phyloP scores from a whole-genome alignment of 2,888 invertebrate genomes.

The Sarcophaga variegata region DNA sequence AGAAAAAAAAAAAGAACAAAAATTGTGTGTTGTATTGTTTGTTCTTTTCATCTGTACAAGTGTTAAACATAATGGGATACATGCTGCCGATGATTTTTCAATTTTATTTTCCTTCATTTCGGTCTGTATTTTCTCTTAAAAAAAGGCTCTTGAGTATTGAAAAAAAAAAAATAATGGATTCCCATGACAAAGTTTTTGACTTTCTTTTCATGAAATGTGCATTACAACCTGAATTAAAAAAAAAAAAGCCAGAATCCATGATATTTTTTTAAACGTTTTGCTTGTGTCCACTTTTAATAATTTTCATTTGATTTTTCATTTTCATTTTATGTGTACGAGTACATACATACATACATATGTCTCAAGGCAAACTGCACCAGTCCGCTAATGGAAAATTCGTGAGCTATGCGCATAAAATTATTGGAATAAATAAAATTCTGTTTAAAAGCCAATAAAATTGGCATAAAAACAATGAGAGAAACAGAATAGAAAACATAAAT shows the following conservation, averaged over 20 bases:
- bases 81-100: slow-evolving; percentile 52
- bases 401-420: too few species aligned
- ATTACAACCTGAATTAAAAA: neutral
- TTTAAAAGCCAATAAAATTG: too few species aligned
- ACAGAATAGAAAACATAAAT: too few species aligned
- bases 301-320: slow-evolving; percentile 46
- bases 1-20: too few species aligned
- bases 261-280: too few species aligned
- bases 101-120: neutral
- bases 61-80: slow-evolving; percentile 65
- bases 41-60: slow-evolving; percentile 46
- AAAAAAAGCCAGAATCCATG: neutral
- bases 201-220: neutral
- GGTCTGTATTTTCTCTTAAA: slow-evolving; percentile 8
- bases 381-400: too few species aligned
- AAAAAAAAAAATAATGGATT: neutral
- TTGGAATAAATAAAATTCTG: too few species aligned
- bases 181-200: neutral
- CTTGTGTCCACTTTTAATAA: slow-evolving; percentile 4
- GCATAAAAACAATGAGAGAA: too few species aligned
- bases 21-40: slow-evolving; percentile 35
- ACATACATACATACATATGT: slow-evolving; percentile 4
- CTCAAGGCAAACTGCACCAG: slow-evolving; percentile 49
- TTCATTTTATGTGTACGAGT: neutral
- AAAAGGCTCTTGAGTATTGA: neutral